These are phyloP conservation scores for Diadema setosum DNA, from an alignment of 35 echinoderm and acorn worm genomes.

Conservation along the genomic window DNA sequence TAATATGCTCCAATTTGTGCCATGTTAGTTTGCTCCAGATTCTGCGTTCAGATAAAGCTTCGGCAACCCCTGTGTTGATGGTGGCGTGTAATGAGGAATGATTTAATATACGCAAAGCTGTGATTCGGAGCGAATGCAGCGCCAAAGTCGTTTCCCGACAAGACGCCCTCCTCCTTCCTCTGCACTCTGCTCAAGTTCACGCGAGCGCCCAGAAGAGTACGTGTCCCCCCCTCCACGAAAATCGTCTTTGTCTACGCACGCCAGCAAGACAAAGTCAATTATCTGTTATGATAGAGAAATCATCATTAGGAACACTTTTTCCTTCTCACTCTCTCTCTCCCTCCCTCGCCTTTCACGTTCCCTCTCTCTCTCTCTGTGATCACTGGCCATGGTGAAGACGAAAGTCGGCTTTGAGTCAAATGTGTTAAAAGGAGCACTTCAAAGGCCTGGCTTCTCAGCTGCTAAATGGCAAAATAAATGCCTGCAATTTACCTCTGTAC, in stretches of 20 bases:
- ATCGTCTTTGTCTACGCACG: background rate
- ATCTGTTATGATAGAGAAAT: background rate
- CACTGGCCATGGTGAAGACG: background rate
- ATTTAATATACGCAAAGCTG: too few relatives aligned
- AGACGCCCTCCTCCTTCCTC: too few relatives aligned
- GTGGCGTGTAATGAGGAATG: too few relatives aligned
- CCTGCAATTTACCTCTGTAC: background rate
- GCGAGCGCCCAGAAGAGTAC: too few relatives aligned
- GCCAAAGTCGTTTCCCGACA: too few relatives aligned
- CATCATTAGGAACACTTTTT: background rate
- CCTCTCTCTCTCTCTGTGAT: background rate
- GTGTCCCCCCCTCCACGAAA: background rate
- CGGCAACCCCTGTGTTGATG: too few relatives aligned
- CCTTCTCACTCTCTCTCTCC: background rate
- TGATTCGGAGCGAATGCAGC: too few relatives aligned
- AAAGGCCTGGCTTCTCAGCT: background rate
- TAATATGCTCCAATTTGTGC: too few relatives aligned
- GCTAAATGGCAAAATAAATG: slow-evolving; percentile 11
- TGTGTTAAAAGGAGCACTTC: background rate
- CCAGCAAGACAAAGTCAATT: slow-evolving; percentile 6
- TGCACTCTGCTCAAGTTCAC: too few relatives aligned
- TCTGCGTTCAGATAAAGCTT: too few relatives aligned
- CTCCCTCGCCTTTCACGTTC: background rate
- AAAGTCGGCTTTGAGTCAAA: background rate
- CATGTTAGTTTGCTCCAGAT: too few relatives aligned